Evolutionary conservation across 2,113 vertebrate species (phyloP).

Genomic region (Ardeotis arabs): DNA sequence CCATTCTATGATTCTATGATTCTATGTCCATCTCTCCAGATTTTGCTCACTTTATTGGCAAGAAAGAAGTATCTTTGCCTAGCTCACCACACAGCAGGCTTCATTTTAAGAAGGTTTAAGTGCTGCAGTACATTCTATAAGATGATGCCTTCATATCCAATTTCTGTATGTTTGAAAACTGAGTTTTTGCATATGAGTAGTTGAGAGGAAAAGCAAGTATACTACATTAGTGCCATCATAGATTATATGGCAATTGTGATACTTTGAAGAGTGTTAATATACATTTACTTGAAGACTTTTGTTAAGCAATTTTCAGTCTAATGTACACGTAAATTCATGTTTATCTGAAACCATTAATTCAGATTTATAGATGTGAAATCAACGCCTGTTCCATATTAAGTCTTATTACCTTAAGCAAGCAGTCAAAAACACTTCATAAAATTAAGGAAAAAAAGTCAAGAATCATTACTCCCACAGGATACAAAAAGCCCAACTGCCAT

Average conservation of each 20-base stretch:
- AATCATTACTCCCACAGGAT: constrained; percentile 40
- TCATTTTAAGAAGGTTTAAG: neutral
- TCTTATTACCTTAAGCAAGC: neutral
- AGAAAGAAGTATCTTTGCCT: neutral
- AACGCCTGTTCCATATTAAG: constrained; percentile 32
- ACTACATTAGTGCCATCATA: neutral
- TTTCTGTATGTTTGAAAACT: neutral
- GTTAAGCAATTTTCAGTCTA: neutral
- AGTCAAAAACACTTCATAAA: constrained; percentile 48
- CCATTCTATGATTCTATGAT: too few species aligned
- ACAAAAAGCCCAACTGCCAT: constrained; percentile 15
- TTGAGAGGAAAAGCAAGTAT: neutral
- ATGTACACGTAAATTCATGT: neutral
- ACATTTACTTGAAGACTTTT: neutral
- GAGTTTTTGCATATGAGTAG: neutral
- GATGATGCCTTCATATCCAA: neutral
- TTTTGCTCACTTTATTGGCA: neutral
- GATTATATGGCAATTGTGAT: neutral
- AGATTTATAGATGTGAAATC: constrained; percentile 45
- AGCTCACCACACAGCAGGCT: neutral
- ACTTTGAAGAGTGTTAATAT: neutral
- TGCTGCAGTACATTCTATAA: neutral
- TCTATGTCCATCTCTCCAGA: neutral
- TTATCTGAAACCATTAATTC: constrained; percentile 37
- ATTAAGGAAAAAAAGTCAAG: constrained; percentile 1